These are phyloP conservation scores for Sebastes matsubarae DNA, from an alignment of 2,797 vertebrate genomes.

Conservation along the genomic window DNA sequence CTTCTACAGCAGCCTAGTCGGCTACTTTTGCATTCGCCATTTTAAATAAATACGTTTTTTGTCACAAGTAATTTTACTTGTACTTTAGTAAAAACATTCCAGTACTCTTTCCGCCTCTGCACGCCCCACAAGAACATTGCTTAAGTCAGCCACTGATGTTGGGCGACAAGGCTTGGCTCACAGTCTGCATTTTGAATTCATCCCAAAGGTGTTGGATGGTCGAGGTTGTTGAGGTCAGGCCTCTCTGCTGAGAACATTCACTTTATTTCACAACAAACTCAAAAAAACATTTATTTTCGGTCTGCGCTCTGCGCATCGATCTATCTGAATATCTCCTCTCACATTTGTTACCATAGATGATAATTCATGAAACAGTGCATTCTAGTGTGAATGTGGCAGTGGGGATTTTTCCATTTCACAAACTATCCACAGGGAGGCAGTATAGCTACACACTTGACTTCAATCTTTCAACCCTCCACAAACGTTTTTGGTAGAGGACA, in stretches of 20 bases:
- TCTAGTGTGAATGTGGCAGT: not conserved
- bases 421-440: constrained; percentile 66
- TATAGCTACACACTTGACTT: constrained; percentile 43
- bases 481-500: constrained; percentile 35
- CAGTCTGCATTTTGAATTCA: not conserved
- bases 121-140: not conserved
- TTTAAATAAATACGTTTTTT: too few relatives aligned
- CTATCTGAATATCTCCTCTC: not conserved
- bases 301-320: not conserved
- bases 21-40: too few relatives aligned
- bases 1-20: too few relatives aligned
- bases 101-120: not conserved
- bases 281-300: not conserved
- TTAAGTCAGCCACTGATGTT: not conserved
- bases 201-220: not conserved
- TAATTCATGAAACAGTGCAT: constrained; percentile 3
- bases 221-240: not conserved
- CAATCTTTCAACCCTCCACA: not conserved
- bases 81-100: not conserved
- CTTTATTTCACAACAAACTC: not conserved
- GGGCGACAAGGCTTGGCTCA: not conserved
- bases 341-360: not conserved
- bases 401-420: not conserved
- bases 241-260: not conserved
- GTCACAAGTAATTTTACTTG: not conserved